Conservation (phyloP, 2,113 vertebrate genomes). For the Aptenodytes forsteri region DNA sequence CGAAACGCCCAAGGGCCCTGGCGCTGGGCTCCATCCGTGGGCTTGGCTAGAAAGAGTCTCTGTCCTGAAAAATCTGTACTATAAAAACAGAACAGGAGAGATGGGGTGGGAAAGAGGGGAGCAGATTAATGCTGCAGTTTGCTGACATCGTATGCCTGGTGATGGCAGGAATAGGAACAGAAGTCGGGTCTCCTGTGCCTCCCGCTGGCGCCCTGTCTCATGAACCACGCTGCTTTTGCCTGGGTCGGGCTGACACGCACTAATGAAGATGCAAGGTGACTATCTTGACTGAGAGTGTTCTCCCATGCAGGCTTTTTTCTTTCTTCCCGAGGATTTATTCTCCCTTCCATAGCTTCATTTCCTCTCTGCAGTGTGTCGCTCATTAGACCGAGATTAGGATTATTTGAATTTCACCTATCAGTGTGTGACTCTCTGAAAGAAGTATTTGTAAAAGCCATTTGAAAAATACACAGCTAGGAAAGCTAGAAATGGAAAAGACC, state of each 20-base stretch:
- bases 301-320: background rate
- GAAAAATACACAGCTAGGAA: background rate
- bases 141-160: background rate
- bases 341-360: background rate
- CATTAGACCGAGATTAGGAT: background rate
- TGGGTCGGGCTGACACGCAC: background rate
- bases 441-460: background rate
- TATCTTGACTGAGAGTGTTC: background rate
- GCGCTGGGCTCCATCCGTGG: fast-evolving
- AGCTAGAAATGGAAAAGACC: background rate
- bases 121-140: background rate
- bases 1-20: background rate
- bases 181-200: background rate
- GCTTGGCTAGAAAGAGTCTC: background rate
- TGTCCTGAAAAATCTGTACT: background rate
- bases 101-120: background rate
- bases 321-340: background rate
- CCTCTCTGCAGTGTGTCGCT: background rate
- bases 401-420: background rate
- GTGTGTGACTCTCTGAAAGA: background rate
- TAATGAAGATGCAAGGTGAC: background rate
- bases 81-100: background rate
- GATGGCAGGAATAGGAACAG: background rate
- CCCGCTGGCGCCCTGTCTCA: fast-evolving
- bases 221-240: background rate